phyloP scores from a whole-genome alignment of 2,888 invertebrate species.

The Silvanus unidentatus region DNA sequence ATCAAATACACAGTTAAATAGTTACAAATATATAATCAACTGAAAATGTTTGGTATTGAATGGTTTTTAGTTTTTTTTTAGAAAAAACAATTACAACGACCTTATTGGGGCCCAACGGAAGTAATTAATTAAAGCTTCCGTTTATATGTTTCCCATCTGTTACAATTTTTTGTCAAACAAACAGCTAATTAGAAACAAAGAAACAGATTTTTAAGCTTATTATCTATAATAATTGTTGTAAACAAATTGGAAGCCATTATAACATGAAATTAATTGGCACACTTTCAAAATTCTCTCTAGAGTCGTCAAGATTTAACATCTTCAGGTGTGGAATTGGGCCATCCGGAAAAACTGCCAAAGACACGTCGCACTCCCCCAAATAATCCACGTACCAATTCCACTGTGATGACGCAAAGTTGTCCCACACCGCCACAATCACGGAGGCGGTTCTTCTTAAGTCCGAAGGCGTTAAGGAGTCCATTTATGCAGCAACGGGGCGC shows the following conservation, averaged over 20 bases:
- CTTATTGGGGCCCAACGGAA: conserved; percentile 6
- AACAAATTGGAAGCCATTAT: too few relatives aligned
- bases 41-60: too few relatives aligned
- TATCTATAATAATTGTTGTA: too few relatives aligned
- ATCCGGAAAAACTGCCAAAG: conserved; percentile 55
- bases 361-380: conserved; percentile 52
- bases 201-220: too few relatives aligned
- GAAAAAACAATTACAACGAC: too few relatives aligned
- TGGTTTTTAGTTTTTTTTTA: too few relatives aligned
- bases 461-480: conserved; percentile 74
- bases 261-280: too few relatives aligned
- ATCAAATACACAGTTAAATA: too few relatives aligned
- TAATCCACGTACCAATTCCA: conserved; percentile 37
- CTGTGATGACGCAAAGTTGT: conserved; percentile 65
- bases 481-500: conserved; percentile 49
- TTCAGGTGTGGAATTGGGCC: conserved; percentile 38
- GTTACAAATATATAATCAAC: too few relatives aligned
- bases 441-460: conserved; percentile 75
- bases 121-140: conserved; percentile 11
- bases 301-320: conserved; percentile 32
- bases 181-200: too few relatives aligned
- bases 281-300: too few relatives aligned
- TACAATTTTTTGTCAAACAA: conserved; percentile 8
- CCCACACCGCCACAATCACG: conserved; percentile 74
- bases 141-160: conserved; percentile 6